Evolutionary conservation across 2,113 vertebrate species (phyloP), one percentile per base, ranked within the genome.

Genomic region (Herpailurus yagouaroundi): DNA sequence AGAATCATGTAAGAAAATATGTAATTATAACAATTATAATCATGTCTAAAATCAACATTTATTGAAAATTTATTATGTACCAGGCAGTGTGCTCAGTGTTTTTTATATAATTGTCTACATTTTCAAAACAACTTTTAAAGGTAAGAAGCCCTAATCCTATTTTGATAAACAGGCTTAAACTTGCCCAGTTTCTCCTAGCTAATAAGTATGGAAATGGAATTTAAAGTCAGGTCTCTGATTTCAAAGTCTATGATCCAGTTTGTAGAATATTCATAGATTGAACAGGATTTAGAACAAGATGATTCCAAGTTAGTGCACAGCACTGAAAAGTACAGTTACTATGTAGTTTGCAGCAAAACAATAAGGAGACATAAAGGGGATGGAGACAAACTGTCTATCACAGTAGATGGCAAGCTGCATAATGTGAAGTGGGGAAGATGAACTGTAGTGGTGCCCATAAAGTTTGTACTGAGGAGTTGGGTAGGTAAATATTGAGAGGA

Each of bases 81-180:
- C 11, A 71, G 10, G 36, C 19, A 69, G n/a, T 76, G 7, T 80
- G 19, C 36, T 85, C 85, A 48, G 50, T 76, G 16, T 2, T 68
- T 94, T 86, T 82, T n/a, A 63, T 64, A 16, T 9, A 64, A 3
- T n/a, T 74, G 21, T n/a, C 69, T 86, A 23, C 50, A 66, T 66
- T 88, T 95, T 94, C 41, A 76, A 36, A 91, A 66, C 6, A 95
- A 36, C 33, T 91, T 87, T n/a, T 81, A 91, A 81, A 82, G 36
- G 9, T 57, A 68, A 88, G 7, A 77, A 27, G 4, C 15, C 19
- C 25, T 57, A 16, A 41, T n/a, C 16, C 41, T 48, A 41, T 57
- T 48, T 83, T 84, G 25, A 77, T 86, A 80, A 84, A 29, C 18
- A 93, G 50, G 10, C 25, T 80, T 45, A 45, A 9, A 1, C 21